Evolutionary conservation across 2,888 invertebrate genomes (phyloP), one percentile per base, ranked within the genome.

Genomic region (Pseudanteris insignis): DNA sequence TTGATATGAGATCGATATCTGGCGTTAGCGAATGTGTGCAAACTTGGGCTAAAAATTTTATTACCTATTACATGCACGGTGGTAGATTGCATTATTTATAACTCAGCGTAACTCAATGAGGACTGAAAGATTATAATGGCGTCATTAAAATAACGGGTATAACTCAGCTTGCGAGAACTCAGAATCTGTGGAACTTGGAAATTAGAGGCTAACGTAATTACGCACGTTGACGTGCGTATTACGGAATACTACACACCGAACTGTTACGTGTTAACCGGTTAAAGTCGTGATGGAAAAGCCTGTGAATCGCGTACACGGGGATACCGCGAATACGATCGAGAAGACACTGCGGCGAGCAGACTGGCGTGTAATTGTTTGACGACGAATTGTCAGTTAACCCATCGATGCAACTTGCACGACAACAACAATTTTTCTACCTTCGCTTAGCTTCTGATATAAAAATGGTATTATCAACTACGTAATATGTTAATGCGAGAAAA

Each of bases 121-220:
- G 32, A 46, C 51, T 26, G 37, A 32, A 40, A 14, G 59, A 53
- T 47, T 28, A 40, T 53, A 60, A 60, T 60, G 24, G 37, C 33
- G 41, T 60, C 53, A 47, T 60, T 47, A 53, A 53, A 47, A 43
- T 37, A 60, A 53, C 59, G 36, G 15, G 10, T 46, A 53, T 51
- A 51, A 59, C 46, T n/a, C n/a, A n/a, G 51, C 14, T 46, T 28
- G 46, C 25, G 30, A 18, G 46, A 51, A 51, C 40, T 53, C 60
- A 29, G 28, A 33, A 41, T 43, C 38, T 26, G 40, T 48, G 47
- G 41, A 53, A 41, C 53, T 43, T 43, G 36, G 25, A 53, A 53
- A 60, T 60, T 60, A 53, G 47, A 48, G 47, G 37, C n/a, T 48
- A 60, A 60, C 38, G 26, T 12, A 47, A 43, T 60, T 53, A 60